A percentile compares a stretch with the other conserved stretches of the same genome.
Conservation (phyloP, 2,888 invertebrate genomes). For the Eupithecia vulgata region DNA sequence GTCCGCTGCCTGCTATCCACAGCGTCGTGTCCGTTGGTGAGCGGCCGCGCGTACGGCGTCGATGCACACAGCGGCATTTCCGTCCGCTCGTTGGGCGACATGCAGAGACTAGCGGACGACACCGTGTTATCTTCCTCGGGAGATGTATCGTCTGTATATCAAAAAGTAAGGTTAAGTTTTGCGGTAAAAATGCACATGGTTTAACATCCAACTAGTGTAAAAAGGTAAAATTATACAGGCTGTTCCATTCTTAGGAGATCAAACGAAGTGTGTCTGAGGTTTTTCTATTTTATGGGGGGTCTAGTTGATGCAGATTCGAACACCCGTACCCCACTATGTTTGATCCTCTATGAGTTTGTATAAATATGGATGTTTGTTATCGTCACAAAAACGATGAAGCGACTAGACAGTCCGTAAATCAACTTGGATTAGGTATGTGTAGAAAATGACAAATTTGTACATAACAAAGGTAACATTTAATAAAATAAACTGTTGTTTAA, state of each 20-base stretch:
- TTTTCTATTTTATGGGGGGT: background rate
- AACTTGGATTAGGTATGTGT: background rate
- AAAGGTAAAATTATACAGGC: background rate
- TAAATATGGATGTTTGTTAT: background rate
- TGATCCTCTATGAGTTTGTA: background rate
- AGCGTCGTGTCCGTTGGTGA: slow-evolving; percentile 63
- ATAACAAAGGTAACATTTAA: background rate
- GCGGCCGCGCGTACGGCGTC: slow-evolving; percentile 49
- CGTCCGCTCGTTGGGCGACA: slow-evolving; percentile 64
- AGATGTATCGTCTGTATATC: slow-evolving; percentile 64
- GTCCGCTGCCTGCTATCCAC: slow-evolving; percentile 51
- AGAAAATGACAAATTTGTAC: background rate
- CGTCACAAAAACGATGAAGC: background rate
- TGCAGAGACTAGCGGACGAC: slow-evolving; percentile 74
- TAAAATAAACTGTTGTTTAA: background rate
- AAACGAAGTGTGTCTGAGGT: background rate
- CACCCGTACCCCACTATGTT: background rate
- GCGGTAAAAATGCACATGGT: background rate
- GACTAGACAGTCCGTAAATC: background rate
- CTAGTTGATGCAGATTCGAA: background rate
- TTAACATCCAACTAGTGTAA: background rate
- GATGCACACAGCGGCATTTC: slow-evolving; percentile 58
- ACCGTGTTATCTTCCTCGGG: slow-evolving; percentile 72
- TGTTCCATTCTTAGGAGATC: background rate
- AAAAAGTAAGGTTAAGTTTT: slow-evolving; percentile 7